phyloP scores from a whole-genome alignment of 2,113 vertebrate species.

The Oceanites oceanicus region DNA sequence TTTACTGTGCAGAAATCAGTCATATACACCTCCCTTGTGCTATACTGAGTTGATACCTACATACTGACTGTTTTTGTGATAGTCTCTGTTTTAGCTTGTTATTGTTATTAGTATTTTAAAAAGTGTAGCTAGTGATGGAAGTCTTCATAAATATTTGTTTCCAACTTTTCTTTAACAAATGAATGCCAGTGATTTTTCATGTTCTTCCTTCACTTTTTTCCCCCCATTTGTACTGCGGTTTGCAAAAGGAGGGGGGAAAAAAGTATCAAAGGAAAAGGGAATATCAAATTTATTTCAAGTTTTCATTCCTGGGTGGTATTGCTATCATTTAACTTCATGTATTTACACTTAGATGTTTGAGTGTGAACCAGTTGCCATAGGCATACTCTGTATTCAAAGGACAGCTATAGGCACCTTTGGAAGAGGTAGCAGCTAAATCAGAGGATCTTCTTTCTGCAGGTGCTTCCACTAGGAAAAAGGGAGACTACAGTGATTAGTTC shows the following conservation, averaged over 20 bases:
- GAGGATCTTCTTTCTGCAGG: background rate
- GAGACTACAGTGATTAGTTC: background rate
- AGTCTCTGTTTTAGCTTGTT: background rate
- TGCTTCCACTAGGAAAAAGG: background rate
- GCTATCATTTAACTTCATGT: background rate
- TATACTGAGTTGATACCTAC: background rate
- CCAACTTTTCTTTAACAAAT: background rate
- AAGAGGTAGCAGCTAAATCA: background rate
- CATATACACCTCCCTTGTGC: background rate
- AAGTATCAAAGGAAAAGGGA: background rate
- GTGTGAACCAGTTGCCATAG: conserved; percentile 7
- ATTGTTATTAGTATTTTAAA: background rate
- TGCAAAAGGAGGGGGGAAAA: background rate
- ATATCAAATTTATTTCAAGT: background rate
- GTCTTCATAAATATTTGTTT: background rate
- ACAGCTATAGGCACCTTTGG: conserved; percentile 5
- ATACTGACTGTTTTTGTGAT: background rate
- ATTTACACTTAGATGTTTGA: conserved; percentile 2
- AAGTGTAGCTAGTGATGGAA: background rate
- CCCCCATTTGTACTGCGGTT: background rate
- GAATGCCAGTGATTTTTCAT: background rate
- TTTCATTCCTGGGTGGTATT: conserved; percentile 36
- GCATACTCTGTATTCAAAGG: conserved; percentile 14
- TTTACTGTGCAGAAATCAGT: background rate
- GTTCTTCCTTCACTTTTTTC: background rate